A percentile compares a stretch with the other conserved stretches of the same genome.
Evolutionary conservation across 2,888 invertebrate species (phyloP).

Genomic region (Calliphora vomitoria): DNA sequence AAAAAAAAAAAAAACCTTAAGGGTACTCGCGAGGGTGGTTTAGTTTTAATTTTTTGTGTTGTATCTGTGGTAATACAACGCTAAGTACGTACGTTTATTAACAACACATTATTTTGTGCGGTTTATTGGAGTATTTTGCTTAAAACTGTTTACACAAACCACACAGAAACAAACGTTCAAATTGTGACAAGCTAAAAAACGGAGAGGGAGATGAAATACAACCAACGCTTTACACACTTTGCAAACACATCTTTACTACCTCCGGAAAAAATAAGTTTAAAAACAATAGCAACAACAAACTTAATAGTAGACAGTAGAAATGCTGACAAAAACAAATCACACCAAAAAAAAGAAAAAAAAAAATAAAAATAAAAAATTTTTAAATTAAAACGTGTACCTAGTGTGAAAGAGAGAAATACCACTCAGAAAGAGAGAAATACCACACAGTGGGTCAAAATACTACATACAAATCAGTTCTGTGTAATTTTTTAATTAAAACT

Average conservation of each 20-base stretch:
- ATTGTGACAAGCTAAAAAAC: no score
- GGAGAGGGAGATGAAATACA: no score
- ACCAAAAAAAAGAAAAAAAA: neutral
- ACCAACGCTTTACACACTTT: constrained; percentile 6
- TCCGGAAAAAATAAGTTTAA: neutral
- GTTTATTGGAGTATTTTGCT: neutral
- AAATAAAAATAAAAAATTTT: neutral
- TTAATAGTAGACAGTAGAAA: neutral
- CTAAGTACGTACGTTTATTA: neutral
- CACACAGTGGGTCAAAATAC: no score
- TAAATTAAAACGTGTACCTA: neutral
- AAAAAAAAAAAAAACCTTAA: neutral
- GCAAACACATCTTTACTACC: constrained; percentile 20
- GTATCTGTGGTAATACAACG: neutral
- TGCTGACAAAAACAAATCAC: constrained; percentile 36
- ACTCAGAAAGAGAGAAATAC: neutral
- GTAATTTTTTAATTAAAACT: no score
- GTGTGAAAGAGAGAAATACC: neutral
- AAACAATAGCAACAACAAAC: neutral
- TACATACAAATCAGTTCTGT: no score
- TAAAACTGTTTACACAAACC: neutral
- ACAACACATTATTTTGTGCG: neutral
- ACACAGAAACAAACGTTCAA: no score
- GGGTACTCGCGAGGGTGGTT: neutral
- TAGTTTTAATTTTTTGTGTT: neutral